Evolutionary conservation across 2,888 invertebrate genomes (phyloP).

Genomic region (Atrina japonica): DNA sequence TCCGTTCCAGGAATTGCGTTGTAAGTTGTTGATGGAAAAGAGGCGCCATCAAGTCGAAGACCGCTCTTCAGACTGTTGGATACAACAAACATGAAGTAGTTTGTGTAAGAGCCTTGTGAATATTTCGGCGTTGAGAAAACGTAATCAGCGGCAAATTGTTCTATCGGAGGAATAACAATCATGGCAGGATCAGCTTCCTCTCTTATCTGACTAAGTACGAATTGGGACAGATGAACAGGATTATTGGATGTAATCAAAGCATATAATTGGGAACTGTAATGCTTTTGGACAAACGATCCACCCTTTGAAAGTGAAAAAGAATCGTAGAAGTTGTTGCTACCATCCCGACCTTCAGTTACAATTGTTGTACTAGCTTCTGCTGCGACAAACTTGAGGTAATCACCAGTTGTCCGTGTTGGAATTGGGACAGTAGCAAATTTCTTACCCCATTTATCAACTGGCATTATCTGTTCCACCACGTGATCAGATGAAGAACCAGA

Average conservation of each 20-base stretch:
- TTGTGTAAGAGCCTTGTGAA: conserved; percentile 50
- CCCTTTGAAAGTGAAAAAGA: conserved; percentile 33
- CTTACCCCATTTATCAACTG: conserved; percentile 70
- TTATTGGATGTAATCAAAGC: conserved; percentile 48
- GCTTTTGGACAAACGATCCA: conserved; percentile 37
- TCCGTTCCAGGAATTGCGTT: conserved; percentile 49
- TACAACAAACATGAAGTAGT: conserved; percentile 58
- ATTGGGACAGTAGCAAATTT: conserved; percentile 67
- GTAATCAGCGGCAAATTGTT: conserved; percentile 59
- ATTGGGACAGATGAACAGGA: conserved; percentile 59
- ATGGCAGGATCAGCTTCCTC: conserved; percentile 68
- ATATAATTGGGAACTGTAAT: conserved; percentile 41
- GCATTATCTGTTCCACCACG: conserved; percentile 66
- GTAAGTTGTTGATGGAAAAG: conserved; percentile 47
- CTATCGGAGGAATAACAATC: conserved; percentile 63
- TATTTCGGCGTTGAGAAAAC: conserved; percentile 56
- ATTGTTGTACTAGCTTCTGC: conserved; percentile 53
- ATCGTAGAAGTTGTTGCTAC: conserved; percentile 23
- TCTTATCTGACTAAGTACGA: conserved; percentile 57
- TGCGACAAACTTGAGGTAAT: conserved; percentile 62
- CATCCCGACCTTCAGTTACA: conserved; percentile 30
- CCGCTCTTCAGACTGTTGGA: conserved; percentile 46
- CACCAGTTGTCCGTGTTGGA: conserved; percentile 63
- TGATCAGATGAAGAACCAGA: conserved; percentile 50
- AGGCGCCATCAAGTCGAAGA: conserved; percentile 44